These are phyloP conservation scores for Bombus balteatus DNA, from an alignment of 1,140 invertebrate species.

Conservation along the genomic window DNA sequence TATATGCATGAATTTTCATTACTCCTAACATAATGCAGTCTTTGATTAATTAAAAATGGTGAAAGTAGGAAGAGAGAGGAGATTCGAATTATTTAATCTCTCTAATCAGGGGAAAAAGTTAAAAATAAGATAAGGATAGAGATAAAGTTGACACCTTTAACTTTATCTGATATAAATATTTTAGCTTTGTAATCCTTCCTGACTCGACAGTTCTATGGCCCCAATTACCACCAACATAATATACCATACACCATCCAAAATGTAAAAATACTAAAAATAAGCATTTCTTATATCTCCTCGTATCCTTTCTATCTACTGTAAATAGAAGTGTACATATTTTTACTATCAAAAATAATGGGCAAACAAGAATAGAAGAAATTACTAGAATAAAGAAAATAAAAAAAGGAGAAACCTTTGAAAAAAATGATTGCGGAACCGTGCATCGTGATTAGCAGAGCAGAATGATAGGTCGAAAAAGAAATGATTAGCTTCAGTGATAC, in stretches of 20 bases:
- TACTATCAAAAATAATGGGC: too few species aligned
- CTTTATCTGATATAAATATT: background rate
- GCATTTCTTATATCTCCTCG: background rate
- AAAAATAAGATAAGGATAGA: too few species aligned
- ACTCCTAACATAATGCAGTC: background rate
- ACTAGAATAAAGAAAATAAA: background rate
- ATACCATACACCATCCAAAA: too few species aligned
- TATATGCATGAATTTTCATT: background rate
- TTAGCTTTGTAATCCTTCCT: too few species aligned
- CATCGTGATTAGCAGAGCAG: constrained; percentile 24
- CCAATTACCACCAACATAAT: too few species aligned
- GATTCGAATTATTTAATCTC: too few species aligned
- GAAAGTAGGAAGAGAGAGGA: too few species aligned
- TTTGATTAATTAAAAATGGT: too few species aligned
- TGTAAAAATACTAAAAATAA: background rate
- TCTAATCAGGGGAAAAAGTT: too few species aligned
- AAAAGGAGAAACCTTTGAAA: background rate
- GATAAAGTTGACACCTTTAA: background rate
- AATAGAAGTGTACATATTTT: background rate
- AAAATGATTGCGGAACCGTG: background rate
- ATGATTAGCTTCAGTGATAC: constrained; percentile 63
- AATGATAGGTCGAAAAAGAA: constrained; percentile 35
- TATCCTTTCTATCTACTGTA: background rate
- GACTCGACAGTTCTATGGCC: too few species aligned
- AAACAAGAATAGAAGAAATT: background rate